Evolutionary conservation across 1,140 invertebrate species (phyloP), one percentile per base, ranked within the genome.

Genomic region (Drosophila elegans): DNA sequence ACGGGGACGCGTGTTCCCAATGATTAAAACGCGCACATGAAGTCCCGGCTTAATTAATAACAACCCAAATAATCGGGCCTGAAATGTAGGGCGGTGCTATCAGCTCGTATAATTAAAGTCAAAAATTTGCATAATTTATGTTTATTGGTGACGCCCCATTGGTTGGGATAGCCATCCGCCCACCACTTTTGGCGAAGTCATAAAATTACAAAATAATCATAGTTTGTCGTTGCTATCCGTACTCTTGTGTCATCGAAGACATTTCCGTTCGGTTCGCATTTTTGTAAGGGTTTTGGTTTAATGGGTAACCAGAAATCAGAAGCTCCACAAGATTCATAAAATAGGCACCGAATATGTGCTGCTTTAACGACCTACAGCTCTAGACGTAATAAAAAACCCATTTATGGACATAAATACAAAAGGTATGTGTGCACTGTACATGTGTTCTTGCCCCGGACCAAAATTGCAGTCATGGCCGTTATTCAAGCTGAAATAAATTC

Each of bases 111-210:
- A 88, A 89, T 88, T 88, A 74, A 77, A 83, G 84, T 77, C 68
- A 66, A 89, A 79, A 82, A 88, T 89, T 83, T 88, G 75, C 75
- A 88, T 88, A 88, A 88, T 88, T 88, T 89, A 88, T 89, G 66
- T 89, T 89, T 89, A 80, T 89, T 79, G 72, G 66, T 69, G 34
- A 74, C 74, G 74, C 74, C 74, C 74, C 62, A 76, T 73, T 53
- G 68, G 68, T 78, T 78, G 55, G 27, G 34, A 55, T 53, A 46
- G 57, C 34, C 45, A 49, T 36, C 53, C 54, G 44, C 69, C 38
- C 57, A 12, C 49, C 12, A 21, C 36, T 49, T 9, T 69, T 13
- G 54, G 59, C 49, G 51, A 29, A 56, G 60, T 48, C 57, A 80
- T 80, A 80, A 80, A 80, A 72, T 76, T 63, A 80, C 78, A 80